A percentile compares a stretch with the other conserved stretches of the same genome.
Evolutionary conservation across 2,113 vertebrate species (phyloP).

Genomic region (Hypocryptadius cinnamomeus): DNA sequence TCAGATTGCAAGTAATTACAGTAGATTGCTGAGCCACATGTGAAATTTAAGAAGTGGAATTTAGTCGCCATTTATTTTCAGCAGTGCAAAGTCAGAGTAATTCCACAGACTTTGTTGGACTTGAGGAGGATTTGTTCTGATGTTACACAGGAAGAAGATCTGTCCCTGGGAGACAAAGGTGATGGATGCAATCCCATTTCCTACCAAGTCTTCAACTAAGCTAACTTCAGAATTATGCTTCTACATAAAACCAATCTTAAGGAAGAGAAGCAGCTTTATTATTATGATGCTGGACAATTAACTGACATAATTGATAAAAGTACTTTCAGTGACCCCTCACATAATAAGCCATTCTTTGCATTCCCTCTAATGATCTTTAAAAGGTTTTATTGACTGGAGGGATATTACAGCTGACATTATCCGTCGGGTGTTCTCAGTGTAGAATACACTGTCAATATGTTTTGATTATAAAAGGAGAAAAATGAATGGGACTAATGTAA

Average conservation of each 20-base stretch:
- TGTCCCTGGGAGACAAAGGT: not conserved
- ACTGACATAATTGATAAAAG: not conserved
- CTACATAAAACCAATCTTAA: not conserved
- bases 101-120: not conserved
- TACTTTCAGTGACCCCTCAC: not conserved
- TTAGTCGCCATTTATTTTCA: conserved; percentile 14
- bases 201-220: not conserved
- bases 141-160: not conserved
- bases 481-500: not conserved
- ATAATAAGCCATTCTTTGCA: not conserved
- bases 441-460: not conserved
- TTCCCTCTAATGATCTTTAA: not conserved
- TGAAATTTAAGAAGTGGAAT: conserved; percentile 1
- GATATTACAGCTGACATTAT: not conserved
- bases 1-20: not conserved
- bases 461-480: conserved; percentile 1
- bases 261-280: not conserved
- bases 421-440: not conserved
- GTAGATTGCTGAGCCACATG: not conserved
- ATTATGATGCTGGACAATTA: not conserved
- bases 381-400: conserved; percentile 28
- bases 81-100: conserved; percentile 54
- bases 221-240: not conserved
- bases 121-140: not conserved
- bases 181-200: not conserved